phyloP scores from a whole-genome alignment of 1,140 invertebrate species.

The Agrypnia vestita region DNA sequence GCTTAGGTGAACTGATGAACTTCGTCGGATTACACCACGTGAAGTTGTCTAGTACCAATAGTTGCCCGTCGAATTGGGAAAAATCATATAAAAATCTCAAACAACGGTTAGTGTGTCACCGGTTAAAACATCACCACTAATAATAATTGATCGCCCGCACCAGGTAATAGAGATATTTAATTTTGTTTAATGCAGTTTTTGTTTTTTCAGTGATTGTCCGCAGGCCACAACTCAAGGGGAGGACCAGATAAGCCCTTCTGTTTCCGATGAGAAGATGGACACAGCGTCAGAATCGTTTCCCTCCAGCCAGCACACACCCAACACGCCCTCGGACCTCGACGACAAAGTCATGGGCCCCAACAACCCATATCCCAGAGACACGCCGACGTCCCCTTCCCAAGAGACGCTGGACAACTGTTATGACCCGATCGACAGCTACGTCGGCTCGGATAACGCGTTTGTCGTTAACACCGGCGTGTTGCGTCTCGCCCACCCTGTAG shows the following conservation, averaged over 20 bases:
- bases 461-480: conserved; percentile 34
- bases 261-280: conserved; percentile 58
- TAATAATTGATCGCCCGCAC: too few relatives aligned
- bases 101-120: too few relatives aligned
- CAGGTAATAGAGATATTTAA: too few relatives aligned
- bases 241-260: conserved; percentile 52
- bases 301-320: conserved; percentile 55
- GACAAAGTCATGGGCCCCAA: conserved; percentile 17
- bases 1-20: too few relatives aligned
- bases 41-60: too few relatives aligned
- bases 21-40: too few relatives aligned
- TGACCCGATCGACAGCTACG: conserved; percentile 13
- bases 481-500: conserved; percentile 45
- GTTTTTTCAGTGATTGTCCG: conserved; percentile 40
- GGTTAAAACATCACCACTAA: too few relatives aligned
- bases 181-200: too few relatives aligned
- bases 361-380: background rate
- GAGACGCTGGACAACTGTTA: background rate
- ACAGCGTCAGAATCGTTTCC: conserved; percentile 52
- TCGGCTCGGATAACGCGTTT: conserved; percentile 12
- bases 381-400: background rate
- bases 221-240: conserved; percentile 6
- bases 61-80: too few relatives aligned
- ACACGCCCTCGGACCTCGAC: conserved; percentile 45
- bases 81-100: too few relatives aligned